Conservation (phyloP, 1,140 invertebrate genomes). For the Thalassaphorura encarpata region DNA sequence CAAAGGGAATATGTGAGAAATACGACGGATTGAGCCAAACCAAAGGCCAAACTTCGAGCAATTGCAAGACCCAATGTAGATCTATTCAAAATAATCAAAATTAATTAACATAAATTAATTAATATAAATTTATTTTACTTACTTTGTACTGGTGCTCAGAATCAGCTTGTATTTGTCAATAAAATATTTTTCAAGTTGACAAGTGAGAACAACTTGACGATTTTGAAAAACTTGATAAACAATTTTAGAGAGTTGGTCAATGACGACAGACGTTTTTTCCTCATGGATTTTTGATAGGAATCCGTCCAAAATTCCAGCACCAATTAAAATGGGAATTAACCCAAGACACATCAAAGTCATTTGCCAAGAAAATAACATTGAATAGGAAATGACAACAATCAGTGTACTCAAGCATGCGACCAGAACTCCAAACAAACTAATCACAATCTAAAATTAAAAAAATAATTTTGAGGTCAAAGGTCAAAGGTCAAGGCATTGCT, state of each 20-base stretch:
- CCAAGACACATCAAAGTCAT: background rate
- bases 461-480: background rate
- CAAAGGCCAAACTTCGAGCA: background rate
- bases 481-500: too few species aligned
- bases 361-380: background rate
- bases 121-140: too few species aligned
- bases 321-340: background rate
- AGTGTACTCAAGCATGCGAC: background rate
- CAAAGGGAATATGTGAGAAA: background rate
- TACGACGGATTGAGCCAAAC: background rate
- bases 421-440: background rate
- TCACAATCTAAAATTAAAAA: background rate
- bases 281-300: constrained; percentile 7
- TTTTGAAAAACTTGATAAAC: constrained; percentile 6
- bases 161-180: background rate
- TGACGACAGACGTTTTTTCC: background rate
- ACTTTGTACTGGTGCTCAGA: background rate
- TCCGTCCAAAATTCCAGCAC: background rate
- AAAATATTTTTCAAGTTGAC: constrained; percentile 4
- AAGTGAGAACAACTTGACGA: constrained; percentile 1
- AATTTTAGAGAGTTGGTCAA: constrained; percentile 2
- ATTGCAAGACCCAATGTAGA: background rate
- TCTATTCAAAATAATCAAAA: too few species aligned
- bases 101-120: too few species aligned
- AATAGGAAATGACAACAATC: background rate